Conservation (phyloP, 2,888 invertebrate genomes). For the Platycheirus rosarum region DNA sequence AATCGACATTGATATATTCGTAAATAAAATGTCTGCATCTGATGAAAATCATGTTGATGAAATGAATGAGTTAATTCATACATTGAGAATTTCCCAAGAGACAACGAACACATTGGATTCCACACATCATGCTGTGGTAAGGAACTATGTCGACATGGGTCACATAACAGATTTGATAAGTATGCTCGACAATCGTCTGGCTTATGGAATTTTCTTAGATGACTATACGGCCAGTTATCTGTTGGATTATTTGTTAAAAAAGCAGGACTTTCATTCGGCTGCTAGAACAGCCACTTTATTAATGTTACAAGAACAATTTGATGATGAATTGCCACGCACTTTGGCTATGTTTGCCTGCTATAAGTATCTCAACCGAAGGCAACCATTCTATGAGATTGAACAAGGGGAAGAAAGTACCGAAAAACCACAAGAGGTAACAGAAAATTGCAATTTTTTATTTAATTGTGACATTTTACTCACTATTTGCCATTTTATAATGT, state of each 20-base stretch:
- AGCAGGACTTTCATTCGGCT: conserved; percentile 87
- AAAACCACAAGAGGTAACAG: conserved; percentile 78
- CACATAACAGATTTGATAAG: conserved; percentile 85
- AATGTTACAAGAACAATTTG: conserved; percentile 95
- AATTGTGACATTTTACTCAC: too few species aligned
- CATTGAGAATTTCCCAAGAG: conserved; percentile 88
- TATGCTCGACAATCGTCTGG: conserved; percentile 90
- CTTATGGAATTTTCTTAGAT: conserved; percentile 96
- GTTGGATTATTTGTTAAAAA: conserved; percentile 90
- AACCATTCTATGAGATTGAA: conserved; percentile 74
- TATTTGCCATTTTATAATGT: conserved; percentile 74
- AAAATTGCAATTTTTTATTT: conserved; percentile 58
- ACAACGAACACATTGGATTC: conserved; percentile 89
- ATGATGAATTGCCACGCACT: conserved; percentile 87
- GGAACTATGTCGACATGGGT: conserved; percentile 83
- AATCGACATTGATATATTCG: conserved; percentile 92
- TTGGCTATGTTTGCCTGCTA: conserved; percentile 90
- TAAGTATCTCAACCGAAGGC: conserved; percentile 85
- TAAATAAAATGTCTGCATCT: conserved; percentile 85
- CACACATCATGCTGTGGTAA: conserved; percentile 91
- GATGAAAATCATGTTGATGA: conserved; percentile 86
- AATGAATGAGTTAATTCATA: conserved; percentile 88
- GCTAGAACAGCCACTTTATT: conserved; percentile 89
- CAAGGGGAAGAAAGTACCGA: conserved; percentile 79
- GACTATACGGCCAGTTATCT: conserved; percentile 89